Evolutionary conservation across 1,140 invertebrate species (phyloP).

Genomic region (Phymorhynchus buccinoides): DNA sequence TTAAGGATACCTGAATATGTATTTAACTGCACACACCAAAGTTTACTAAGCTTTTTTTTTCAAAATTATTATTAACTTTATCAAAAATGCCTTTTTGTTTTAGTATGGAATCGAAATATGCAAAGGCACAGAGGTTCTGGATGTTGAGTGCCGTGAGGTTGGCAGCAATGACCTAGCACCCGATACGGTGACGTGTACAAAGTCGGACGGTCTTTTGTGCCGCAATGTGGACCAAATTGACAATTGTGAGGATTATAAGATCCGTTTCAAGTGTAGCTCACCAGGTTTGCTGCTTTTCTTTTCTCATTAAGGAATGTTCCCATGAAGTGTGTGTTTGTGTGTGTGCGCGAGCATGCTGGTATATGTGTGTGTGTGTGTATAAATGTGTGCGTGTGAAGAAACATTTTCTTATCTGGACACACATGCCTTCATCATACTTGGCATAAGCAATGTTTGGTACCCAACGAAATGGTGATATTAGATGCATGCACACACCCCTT

Average conservation of each 20-base stretch:
- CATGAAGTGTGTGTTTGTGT: no score
- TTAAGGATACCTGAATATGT: no score
- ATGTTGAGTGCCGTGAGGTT: constrained; percentile 14
- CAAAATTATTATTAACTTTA: background rate
- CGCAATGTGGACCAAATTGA: background rate
- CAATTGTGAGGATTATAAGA: constrained; percentile 18
- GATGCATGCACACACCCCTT: no score
- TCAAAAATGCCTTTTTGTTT: background rate
- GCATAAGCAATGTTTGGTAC: no score
- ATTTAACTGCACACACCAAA: no score
- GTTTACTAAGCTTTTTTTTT: no score
- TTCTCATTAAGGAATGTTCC: background rate
- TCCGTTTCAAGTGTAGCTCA: constrained; percentile 22
- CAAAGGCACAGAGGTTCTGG: background rate
- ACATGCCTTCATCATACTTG: no score
- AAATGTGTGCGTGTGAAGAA: no score
- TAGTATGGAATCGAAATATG: constrained; percentile 25
- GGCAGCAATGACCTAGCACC: background rate
- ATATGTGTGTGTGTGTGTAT: no score
- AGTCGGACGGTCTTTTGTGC: background rate
- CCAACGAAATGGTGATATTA: no score
- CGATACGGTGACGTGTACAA: background rate
- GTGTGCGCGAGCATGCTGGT: no score
- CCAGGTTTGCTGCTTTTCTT: background rate
- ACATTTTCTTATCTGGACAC: no score